Conservation (phyloP, 1,140 invertebrate species). For the Nomia melanderi region DNA sequence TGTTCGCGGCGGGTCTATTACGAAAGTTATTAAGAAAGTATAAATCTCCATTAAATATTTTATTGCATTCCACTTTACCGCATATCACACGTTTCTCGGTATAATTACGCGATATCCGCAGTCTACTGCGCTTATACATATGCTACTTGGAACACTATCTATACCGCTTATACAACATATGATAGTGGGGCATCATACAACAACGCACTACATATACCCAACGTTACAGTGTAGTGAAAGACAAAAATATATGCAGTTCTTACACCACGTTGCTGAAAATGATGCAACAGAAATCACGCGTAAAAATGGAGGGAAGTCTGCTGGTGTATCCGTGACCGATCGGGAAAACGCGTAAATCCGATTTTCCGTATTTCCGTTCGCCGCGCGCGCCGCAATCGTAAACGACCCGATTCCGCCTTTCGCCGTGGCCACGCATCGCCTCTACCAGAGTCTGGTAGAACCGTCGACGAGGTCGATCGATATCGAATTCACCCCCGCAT, state of each 20-base stretch:
- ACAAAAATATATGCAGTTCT: not conserved
- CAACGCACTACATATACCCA: too few species aligned
- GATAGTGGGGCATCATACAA: too few species aligned
- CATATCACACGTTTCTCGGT: too few species aligned
- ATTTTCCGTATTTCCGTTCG: slow-evolving; percentile 27
- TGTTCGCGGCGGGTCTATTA: too few species aligned
- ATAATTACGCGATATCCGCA: too few species aligned
- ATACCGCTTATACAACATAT: too few species aligned
- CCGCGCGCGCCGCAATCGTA: not conserved
- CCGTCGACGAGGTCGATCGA: slow-evolving; percentile 61
- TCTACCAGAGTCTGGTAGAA: slow-evolving; percentile 53
- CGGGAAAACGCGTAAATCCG: not conserved
- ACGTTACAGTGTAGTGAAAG: too few species aligned
- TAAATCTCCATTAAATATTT: too few species aligned
- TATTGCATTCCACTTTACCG: too few species aligned
- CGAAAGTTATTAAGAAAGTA: too few species aligned
- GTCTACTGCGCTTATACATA: too few species aligned
- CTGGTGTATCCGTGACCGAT: not conserved
- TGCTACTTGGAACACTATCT: too few species aligned
- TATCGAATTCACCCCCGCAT: slow-evolving; percentile 50
- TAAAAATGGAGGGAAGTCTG: not conserved
- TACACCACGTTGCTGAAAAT: not conserved
- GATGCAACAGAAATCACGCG: not conserved
- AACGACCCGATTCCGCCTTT: slow-evolving; percentile 57
- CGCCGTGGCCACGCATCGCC: slow-evolving; percentile 34